Evolutionary conservation across 2,888 invertebrate species (phyloP).

Genomic region (Emesis furor): DNA sequence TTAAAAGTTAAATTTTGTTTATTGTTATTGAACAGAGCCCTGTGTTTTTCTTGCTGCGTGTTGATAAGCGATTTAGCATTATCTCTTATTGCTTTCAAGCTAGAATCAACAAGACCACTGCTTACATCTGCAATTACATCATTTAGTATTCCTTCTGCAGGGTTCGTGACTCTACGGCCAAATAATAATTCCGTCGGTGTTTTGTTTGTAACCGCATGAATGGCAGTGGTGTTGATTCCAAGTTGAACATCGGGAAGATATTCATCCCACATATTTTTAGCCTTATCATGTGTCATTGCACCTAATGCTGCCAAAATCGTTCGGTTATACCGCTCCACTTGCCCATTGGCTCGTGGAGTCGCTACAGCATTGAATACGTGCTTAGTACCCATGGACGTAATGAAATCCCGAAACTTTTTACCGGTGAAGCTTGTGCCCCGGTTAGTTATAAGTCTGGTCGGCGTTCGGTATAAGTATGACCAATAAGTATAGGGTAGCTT

Average conservation of each 20-base stretch:
- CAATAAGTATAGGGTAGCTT: not conserved
- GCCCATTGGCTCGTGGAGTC: not conserved
- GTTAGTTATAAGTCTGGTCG: not conserved
- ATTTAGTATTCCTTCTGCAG: no score
- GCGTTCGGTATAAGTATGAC: not conserved
- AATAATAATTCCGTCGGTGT: no score
- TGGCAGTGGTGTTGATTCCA: not conserved
- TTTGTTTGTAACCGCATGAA: not conserved
- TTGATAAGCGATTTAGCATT: no score
- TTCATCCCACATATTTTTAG: not conserved
- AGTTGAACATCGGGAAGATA: not conserved
- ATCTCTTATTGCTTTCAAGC: no score
- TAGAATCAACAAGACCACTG: no score
- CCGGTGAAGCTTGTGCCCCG: not conserved
- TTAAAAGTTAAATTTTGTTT: no score
- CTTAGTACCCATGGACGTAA: not conserved
- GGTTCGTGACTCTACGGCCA: no score
- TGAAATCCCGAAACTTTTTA: not conserved
- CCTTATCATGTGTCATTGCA: not conserved
- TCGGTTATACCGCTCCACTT: not conserved
- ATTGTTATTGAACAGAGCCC: no score
- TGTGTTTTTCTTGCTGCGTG: no score
- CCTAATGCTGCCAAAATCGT: not conserved
- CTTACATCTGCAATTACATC: no score
- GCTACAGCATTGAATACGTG: not conserved